Evolutionary conservation across 2,888 invertebrate species (phyloP).

Genomic region (Perizoma flavofasciatum): DNA sequence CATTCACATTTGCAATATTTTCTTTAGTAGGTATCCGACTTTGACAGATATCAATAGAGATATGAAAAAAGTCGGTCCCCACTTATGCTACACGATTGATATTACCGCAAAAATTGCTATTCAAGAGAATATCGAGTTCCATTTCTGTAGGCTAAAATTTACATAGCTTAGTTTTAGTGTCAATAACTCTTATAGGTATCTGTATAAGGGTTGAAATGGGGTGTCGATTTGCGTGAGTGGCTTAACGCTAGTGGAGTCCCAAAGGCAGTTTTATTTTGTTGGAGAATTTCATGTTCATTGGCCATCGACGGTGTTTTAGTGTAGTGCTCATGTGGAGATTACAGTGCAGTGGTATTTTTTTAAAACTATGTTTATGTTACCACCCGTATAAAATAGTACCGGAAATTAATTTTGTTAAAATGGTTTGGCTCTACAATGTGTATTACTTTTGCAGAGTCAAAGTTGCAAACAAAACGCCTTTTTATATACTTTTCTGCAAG

Average conservation of each 20-base stretch:
- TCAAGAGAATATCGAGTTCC: constrained; percentile 63
- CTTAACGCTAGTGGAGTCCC: constrained; percentile 46
- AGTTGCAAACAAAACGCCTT: no score
- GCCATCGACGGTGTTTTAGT: constrained; percentile 32
- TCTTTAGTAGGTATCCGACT: constrained; percentile 43
- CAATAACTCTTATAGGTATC: constrained; percentile 43
- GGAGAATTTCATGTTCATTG: constrained; percentile 42
- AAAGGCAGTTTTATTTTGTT: constrained; percentile 49
- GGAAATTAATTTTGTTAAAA: background rate
- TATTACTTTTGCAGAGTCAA: no score
- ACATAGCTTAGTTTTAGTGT: constrained; percentile 42
- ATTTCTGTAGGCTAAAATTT: constrained; percentile 53
- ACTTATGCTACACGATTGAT: constrained; percentile 71
- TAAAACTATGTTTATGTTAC: background rate
- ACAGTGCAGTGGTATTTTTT: constrained; percentile 2
- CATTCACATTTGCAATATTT: constrained; percentile 39
- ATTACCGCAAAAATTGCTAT: constrained; percentile 71
- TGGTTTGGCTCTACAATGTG: no score
- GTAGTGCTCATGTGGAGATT: constrained; percentile 25
- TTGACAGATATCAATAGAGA: constrained; percentile 65
- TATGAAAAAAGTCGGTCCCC: constrained; percentile 65
- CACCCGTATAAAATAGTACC: no score
- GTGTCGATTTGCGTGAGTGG: constrained; percentile 47
- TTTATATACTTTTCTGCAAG: background rate
- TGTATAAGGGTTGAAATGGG: constrained; percentile 47